Conservation (phyloP, 2,888 invertebrate species). For the Ptychoptera contaminata region DNA sequence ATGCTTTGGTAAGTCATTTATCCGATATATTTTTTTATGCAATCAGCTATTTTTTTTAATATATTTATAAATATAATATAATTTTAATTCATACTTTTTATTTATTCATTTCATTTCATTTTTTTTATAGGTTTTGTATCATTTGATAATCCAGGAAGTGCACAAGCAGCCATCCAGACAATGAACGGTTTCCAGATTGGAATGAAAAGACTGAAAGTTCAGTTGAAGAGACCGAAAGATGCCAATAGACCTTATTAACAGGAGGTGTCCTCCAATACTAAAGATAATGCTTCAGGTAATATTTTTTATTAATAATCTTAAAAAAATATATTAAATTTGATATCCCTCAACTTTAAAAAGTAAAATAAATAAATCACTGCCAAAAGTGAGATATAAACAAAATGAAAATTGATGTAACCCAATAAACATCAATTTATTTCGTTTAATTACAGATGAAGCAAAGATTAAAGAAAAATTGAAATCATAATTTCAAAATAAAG, state of each 20-base stretch:
- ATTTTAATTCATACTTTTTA: neutral
- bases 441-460: too few species aligned
- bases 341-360: too few species aligned
- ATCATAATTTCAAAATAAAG: too few species aligned
- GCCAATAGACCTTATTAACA: slow-evolving; percentile 96
- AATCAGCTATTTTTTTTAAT: slow-evolving; percentile 1
- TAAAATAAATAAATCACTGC: too few species aligned
- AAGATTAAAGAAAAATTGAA: too few species aligned
- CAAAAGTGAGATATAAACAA: too few species aligned
- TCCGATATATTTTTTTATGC: neutral
- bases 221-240: slow-evolving; percentile 97
- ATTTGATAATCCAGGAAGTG: slow-evolving; percentile 96
- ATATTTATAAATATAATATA: too few species aligned
- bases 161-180: slow-evolving; percentile 96
- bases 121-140: slow-evolving; percentile 81
- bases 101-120: slow-evolving; percentile 1
- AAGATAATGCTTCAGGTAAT: too few species aligned
- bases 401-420: too few species aligned
- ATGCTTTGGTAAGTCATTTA: slow-evolving; percentile 81
- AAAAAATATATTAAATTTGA: too few species aligned
- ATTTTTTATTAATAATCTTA: too few species aligned
- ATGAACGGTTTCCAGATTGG: slow-evolving; percentile 99
- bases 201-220: slow-evolving; percentile 99
- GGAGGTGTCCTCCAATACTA: slow-evolving; percentile 31
- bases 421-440: too few species aligned